Evolutionary conservation across 92 coral and sea anemone genomes (phyloP).

Genomic region (Porites evermanni): DNA sequence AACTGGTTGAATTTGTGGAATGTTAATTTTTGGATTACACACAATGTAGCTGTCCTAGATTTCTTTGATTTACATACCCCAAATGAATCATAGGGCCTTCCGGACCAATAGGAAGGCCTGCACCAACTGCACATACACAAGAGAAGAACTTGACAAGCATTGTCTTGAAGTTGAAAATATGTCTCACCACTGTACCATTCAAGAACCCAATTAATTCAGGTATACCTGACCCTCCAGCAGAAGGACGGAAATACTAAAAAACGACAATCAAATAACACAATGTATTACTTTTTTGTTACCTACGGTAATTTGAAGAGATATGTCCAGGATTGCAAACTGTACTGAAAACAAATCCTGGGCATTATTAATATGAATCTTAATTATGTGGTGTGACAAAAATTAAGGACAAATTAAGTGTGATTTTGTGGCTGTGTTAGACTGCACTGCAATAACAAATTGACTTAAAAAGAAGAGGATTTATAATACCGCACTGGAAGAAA

Average conservation of each 20-base stretch:
- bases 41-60: background rate
- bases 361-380: no score
- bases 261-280: background rate
- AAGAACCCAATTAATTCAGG: slow-evolving; percentile 96
- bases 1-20: background rate
- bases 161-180: slow-evolving; percentile 91
- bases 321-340: background rate
- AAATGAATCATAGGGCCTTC: slow-evolving; percentile 99
- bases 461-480: no score
- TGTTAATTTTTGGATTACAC: no score
- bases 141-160: slow-evolving; percentile 98
- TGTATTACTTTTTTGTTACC: background rate
- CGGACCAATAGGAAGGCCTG: slow-evolving; percentile 98
- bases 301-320: background rate
- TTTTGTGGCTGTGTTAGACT: no score
- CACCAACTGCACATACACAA: slow-evolving; percentile 97
- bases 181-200: slow-evolving; percentile 97
- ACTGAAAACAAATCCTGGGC: background rate
- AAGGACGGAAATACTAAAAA: slow-evolving; percentile 87
- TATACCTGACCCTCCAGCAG: slow-evolving; percentile 97
- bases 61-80: slow-evolving; percentile 67
- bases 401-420: no score
- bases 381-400: no score
- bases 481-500: no score
- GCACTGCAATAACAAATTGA: no score